These are phyloP conservation scores for Chromoteleia sp. DNA, from an alignment of 2,888 invertebrate species.

Conservation along the genomic window DNA sequence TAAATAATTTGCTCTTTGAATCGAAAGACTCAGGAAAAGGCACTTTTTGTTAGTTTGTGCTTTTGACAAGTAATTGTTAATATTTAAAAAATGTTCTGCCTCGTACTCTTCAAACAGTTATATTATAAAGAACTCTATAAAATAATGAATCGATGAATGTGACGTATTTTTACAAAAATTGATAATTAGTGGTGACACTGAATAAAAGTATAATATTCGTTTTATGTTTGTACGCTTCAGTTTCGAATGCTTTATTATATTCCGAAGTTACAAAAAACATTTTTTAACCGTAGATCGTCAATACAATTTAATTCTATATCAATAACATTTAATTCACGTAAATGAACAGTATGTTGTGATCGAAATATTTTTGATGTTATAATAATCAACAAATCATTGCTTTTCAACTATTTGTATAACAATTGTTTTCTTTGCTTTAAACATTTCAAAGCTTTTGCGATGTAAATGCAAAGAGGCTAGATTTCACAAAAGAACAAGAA, in stretches of 20 bases:
- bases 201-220: slow-evolving; percentile 7
- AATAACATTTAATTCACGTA: slow-evolving; percentile 35
- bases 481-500: slow-evolving; percentile 21
- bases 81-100: no score
- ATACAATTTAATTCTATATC: slow-evolving; percentile 29
- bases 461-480: slow-evolving; percentile 7
- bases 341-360: slow-evolving; percentile 22
- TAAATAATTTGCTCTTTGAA: neutral
- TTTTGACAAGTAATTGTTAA: neutral
- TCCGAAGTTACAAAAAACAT: slow-evolving; percentile 49
- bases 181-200: neutral
- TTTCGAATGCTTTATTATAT: slow-evolving; percentile 33
- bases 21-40: no score
- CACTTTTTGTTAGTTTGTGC: slow-evolving; percentile 3
- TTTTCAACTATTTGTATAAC: slow-evolving; percentile 19
- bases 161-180: neutral
- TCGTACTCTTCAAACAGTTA: no score
- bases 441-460: neutral
- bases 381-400: slow-evolving; percentile 21
- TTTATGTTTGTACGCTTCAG: slow-evolving; percentile 18
- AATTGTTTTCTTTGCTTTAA: slow-evolving; percentile 12
- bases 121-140: no score
- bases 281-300: slow-evolving; percentile 31
- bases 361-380: slow-evolving; percentile 12
- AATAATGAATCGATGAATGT: no score